phyloP scores from a whole-genome alignment of 1,140 invertebrate species.

The Drosophila willistoni region DNA sequence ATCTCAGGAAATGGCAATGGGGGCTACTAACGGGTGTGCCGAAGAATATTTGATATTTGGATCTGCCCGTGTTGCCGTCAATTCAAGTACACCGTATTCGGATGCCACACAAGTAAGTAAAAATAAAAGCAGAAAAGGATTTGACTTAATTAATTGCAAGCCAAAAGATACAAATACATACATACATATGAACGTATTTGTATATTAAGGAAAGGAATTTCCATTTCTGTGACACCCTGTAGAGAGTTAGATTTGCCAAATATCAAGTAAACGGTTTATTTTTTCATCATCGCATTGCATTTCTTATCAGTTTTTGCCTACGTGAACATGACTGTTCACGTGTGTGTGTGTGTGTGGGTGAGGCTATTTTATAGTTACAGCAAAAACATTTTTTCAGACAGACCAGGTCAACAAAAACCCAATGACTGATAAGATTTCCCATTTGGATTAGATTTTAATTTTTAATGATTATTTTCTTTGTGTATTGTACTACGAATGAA shows the following conservation, averaged over 20 bases:
- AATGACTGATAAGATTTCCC: constrained; percentile 58
- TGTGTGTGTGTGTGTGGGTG: neutral
- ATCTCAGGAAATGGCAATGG: constrained; percentile 59
- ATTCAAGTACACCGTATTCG: constrained; percentile 96
- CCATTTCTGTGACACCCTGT: neutral
- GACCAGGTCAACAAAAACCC: constrained; percentile 48
- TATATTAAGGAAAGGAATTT: neutral
- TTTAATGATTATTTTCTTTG: constrained; percentile 57
- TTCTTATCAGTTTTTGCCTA: constrained; percentile 8
- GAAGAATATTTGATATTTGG: constrained; percentile 87
- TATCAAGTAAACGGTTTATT: neutral
- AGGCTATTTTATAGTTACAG: constrained; percentile 26
- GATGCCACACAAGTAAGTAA: constrained; percentile 96
- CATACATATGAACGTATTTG: no score
- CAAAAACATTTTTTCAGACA: constrained; percentile 34
- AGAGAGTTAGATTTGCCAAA: constrained; percentile 1
- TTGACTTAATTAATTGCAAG: neutral
- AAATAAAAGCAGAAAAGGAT: neutral
- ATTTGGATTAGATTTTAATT: constrained; percentile 47
- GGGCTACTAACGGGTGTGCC: constrained; percentile 35
- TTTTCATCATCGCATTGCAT: constrained; percentile 7
- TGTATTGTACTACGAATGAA: constrained; percentile 42
- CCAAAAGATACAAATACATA: neutral
- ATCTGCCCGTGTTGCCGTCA: constrained; percentile 93
- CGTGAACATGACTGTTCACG: neutral